These are phyloP conservation scores for Hippocampus barbouri DNA, from an alignment of 2,113 vertebrate genomes.

Conservation along the genomic window DNA sequence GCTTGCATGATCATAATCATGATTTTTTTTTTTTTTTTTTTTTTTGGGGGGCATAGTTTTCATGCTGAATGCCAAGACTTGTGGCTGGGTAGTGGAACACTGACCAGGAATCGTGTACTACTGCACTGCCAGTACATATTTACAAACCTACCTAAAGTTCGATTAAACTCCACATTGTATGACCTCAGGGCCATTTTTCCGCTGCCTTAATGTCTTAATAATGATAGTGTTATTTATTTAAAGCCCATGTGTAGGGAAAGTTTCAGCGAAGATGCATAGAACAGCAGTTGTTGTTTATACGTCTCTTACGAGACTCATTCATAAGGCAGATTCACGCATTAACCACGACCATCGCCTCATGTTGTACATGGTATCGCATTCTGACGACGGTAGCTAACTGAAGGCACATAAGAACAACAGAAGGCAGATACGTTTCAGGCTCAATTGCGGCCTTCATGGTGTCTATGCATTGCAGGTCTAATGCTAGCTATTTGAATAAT, in stretches of 20 bases:
- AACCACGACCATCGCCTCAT: too few relatives aligned
- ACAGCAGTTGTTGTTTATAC: too few relatives aligned
- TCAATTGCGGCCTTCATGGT: conserved; percentile 18
- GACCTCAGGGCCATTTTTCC: not conserved
- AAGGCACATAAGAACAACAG: conserved; percentile 11
- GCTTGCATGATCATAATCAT: not conserved
- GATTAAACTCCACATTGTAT: not conserved
- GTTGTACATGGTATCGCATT: conserved; percentile 41
- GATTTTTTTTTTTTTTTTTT: not conserved
- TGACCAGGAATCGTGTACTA: not conserved
- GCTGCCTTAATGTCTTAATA: not conserved
- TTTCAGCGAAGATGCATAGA: too few relatives aligned
- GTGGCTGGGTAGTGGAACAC: not conserved
- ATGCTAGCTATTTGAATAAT: conserved; percentile 41
- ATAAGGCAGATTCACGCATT: too few relatives aligned
- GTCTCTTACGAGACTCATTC: too few relatives aligned
- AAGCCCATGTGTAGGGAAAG: not conserved
- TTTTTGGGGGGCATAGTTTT: not conserved
- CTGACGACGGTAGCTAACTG: conserved; percentile 15
- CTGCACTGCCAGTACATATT: not conserved
- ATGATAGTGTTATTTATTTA: not conserved
- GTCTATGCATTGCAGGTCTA: conserved; percentile 13
- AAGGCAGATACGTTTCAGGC: conserved; percentile 8
- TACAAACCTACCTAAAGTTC: not conserved
- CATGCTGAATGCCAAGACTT: not conserved